Conservation (phyloP, 2,113 vertebrate genomes). For the Hiodon alosoides region DNA sequence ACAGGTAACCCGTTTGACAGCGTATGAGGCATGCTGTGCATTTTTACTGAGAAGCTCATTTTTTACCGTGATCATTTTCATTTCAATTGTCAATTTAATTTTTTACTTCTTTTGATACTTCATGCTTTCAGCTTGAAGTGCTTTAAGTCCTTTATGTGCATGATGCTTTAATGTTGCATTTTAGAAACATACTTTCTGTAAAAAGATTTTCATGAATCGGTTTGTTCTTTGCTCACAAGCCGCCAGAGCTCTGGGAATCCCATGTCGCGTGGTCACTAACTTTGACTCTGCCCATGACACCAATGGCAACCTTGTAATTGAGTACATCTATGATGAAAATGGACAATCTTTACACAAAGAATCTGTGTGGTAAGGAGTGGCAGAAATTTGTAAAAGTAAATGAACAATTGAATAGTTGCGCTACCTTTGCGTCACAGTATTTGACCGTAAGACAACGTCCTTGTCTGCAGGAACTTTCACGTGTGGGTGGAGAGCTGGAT, state of each 20-base stretch:
- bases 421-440: too few species aligned
- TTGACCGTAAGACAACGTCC: background rate
- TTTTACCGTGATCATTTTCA: too few species aligned
- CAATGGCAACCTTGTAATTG: slow-evolving; percentile 78
- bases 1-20: slow-evolving; percentile 62
- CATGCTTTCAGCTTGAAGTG: too few species aligned
- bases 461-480: slow-evolving; percentile 79
- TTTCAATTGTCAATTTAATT: too few species aligned
- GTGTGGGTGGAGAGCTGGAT: slow-evolving; percentile 93
- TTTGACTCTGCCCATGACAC: slow-evolving; percentile 79
- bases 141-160: background rate
- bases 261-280: slow-evolving; percentile 81
- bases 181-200: background rate
- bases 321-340: slow-evolving; percentile 55
- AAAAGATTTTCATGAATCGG: too few species aligned
- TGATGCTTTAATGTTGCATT: background rate
- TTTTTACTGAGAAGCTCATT: too few species aligned
- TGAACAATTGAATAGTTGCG: background rate
- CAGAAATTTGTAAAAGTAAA: background rate
- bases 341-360: slow-evolving; percentile 57
- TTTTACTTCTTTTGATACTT: too few species aligned
- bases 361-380: slow-evolving; percentile 71
- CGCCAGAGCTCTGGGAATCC: slow-evolving; percentile 74
- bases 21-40: too few species aligned
- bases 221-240: slow-evolving; percentile 51